Percentiles rank a stretch among this genome's conserved stretches.
phyloP scores from a whole-genome alignment of 2,797 vertebrate species.

The Rhynchotus rufescens region DNA sequence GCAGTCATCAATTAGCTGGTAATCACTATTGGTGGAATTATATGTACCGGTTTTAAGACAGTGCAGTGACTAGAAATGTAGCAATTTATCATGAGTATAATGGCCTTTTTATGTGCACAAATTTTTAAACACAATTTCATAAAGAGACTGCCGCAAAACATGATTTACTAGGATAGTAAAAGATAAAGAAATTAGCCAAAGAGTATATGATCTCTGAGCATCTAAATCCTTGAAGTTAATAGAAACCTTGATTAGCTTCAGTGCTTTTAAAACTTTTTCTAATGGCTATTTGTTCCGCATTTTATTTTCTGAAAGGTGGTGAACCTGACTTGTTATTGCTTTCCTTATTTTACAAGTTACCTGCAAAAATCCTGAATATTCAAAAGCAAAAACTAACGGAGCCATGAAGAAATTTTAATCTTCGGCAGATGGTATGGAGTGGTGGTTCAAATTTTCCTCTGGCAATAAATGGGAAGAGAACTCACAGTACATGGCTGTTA shows the following conservation, averaged over 20 bases:
- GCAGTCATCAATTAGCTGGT: constrained; percentile 50
- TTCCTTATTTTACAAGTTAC: background rate
- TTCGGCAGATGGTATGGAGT: constrained; percentile 60
- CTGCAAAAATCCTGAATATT: background rate
- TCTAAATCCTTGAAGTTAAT: constrained; percentile 33
- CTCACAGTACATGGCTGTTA: constrained; percentile 40
- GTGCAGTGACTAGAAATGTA: background rate
- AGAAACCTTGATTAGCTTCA: constrained; percentile 28
- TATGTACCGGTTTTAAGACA: background rate
- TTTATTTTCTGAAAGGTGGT: constrained; percentile 15
- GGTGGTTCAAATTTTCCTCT: constrained; percentile 47
- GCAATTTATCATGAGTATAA: constrained; percentile 19
- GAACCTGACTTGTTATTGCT: constrained; percentile 18
- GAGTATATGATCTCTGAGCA: background rate
- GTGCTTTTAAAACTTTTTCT: constrained; percentile 2
- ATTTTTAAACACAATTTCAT: constrained; percentile 48
- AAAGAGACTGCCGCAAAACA: background rate
- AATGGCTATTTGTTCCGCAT: background rate
- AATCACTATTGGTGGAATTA: constrained; percentile 22
- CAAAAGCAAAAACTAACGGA: background rate
- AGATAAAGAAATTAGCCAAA: constrained; percentile 10
- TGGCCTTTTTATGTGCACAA: constrained; percentile 43
- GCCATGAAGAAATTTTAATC: constrained; percentile 21
- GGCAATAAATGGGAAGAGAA: constrained; percentile 44
- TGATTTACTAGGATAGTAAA: constrained; percentile 58